Evolutionary conservation across 2,113 vertebrate genomes (phyloP), one percentile per base, ranked within the genome.

Genomic region (Naja naja): DNA sequence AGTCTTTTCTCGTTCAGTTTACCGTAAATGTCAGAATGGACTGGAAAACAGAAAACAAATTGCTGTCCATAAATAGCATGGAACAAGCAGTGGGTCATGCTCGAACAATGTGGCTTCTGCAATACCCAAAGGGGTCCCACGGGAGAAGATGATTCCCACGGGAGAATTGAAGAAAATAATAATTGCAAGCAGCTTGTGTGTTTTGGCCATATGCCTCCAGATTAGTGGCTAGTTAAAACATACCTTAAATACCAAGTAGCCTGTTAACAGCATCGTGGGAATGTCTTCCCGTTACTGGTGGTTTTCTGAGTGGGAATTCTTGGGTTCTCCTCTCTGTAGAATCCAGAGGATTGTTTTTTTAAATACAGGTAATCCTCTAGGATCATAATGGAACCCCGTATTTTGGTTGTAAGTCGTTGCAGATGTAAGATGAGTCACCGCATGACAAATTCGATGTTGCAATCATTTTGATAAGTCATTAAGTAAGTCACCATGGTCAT

Each of bases 191-290:
- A 54, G 52, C 60, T 34, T 4, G 45, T 96, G 54, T 97, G 22
- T 95, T 93, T 95, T 97, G 95, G 96, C 95, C 95, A 85, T 10
- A 45, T 54, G 30, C 95, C 92, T 85, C 60, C 92, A 94, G 94
- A 94, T 97, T 94, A 93, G 91, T 95, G 96, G 89, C 94, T 95
- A 94, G 94, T 94, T 96, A 91, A 95, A 96, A 95, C 69, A 96
- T 97, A 97, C 98, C 97, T 98, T 96, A 96, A 97, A 96, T 95
- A 91, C 23, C 92, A 91, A 60, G 52, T n/a, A 52, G 2, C 34
- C n/a, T 89, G 95, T 95, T 56, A 39, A 49, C 92, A 43, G 94
- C 93, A 89, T 96, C 96, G 96, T 81, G 87, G 97, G 96, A 98
- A 96, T 86, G 90, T 96, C 94, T 95, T 96, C 95, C 52, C 91